These are phyloP conservation scores for Gobius niger DNA, from an alignment of 2,113 vertebrate genomes.

Conservation along the genomic window DNA sequence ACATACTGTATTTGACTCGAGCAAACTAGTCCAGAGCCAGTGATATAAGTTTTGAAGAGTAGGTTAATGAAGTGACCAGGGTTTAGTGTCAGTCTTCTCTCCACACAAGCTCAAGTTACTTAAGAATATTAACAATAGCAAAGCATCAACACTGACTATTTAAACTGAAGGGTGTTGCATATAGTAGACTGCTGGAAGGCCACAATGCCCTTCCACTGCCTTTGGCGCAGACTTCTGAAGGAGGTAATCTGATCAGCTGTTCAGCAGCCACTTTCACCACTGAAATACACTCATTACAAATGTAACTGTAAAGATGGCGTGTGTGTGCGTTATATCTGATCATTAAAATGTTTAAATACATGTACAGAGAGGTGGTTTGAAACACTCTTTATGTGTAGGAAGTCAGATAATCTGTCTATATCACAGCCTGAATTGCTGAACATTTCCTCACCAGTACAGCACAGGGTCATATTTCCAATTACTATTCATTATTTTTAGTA, in stretches of 20 bases:
- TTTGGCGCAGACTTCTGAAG: slow-evolving; percentile 23
- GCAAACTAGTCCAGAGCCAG: neutral
- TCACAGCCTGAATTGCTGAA: neutral
- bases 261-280: slow-evolving; percentile 9
- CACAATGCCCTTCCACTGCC: slow-evolving; percentile 52
- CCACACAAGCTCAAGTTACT: slow-evolving; percentile 24
- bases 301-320: neutral
- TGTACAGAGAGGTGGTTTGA: neutral
- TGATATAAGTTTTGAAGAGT: neutral
- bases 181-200: slow-evolving; percentile 29
- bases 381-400: neutral
- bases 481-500: neutral
- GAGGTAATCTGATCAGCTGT: slow-evolving; percentile 24
- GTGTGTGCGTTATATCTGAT: neutral
- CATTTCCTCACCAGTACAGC: neutral
- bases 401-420: neutral
- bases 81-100: slow-evolving; percentile 17
- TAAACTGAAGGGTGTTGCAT: slow-evolving; percentile 38
- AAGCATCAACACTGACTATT: slow-evolving; percentile 21
- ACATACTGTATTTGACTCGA: neutral
- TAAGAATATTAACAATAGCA: slow-evolving; percentile 29
- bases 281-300: slow-evolving; percentile 36
- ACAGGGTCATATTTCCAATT: slow-evolving; percentile 2
- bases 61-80: neutral
- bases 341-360: neutral